Base-by-base conservation (phyloP, 2,888 invertebrate genomes). In the Macaria liturata region DNA sequence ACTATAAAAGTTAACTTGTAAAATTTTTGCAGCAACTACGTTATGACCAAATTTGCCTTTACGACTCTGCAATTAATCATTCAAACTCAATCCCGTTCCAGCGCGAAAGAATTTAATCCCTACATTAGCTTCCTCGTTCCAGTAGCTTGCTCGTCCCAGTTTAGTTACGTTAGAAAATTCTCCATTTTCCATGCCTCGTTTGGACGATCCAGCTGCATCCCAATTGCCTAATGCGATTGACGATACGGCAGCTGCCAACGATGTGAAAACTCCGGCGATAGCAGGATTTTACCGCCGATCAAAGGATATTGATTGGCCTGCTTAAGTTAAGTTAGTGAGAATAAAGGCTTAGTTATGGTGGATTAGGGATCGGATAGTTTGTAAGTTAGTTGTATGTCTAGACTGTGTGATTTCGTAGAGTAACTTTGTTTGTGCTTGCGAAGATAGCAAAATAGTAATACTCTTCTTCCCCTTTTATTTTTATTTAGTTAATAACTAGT, bases 171-270 rank as follows among this genome's bases (percentile, higher is more conserved):
- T 1, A 20, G 20, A 20, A 20, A 20, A 20, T 20, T 20, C 20
- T 20, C 20, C 20, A 20, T 20, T 20, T 20, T 20, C 20, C 20
- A 20, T 20, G 47, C 31, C 72, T 73, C 71, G 73, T 73, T 78
- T 76, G 78, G 76, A 44, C 56, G 57, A 37, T 48, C 53, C 60
- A 72, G 60, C 76, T 78, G 77, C 82, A 47, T 59, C 51, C 34
- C 86, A 86, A 88, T 86, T 82, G 80, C 65, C 81, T 89, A 89
- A 90, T 89, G 89, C 88, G 90, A 88, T 88, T 84, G 88, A 83
- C 83, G 82, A 63, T 61, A 62, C 75, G 76, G 75, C 88, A 89
- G 82, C 86, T 89, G 89, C 73, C 76, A 73, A 76, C 81, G 83
- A 86, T 73, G 81, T 82, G 84, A 81, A 85, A 84, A 86, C 83